Percentiles rank a stretch among this genome's conserved stretches.
phyloP scores from a whole-genome alignment of 2,888 invertebrate species.

The Steromphala cineraria region DNA sequence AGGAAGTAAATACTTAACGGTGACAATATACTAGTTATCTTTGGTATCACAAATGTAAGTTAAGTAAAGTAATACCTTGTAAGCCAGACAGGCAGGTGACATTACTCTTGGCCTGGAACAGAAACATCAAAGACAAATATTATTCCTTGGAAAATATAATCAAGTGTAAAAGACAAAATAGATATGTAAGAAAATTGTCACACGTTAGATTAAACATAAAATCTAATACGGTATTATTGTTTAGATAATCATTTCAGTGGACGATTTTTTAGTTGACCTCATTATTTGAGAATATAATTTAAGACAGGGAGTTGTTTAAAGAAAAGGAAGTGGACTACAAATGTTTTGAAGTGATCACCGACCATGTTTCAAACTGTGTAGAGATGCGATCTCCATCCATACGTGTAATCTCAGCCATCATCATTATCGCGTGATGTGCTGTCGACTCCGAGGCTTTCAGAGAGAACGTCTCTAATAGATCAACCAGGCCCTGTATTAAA shows the following conservation, averaged over 20 bases:
- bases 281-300: too few species aligned
- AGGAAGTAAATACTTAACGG: too few species aligned
- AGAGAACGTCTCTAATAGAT: conserved; percentile 74
- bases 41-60: background rate
- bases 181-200: too few species aligned
- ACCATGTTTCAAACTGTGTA: conserved; percentile 38
- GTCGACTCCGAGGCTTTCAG: conserved; percentile 76
- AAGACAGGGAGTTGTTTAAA: too few species aligned
- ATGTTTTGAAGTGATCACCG: background rate
- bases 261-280: too few species aligned
- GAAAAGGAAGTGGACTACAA: too few species aligned
- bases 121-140: background rate
- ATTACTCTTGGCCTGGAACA: conserved; percentile 14
- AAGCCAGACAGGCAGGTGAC: conserved; percentile 26
- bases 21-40: too few species aligned
- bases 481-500: conserved; percentile 75
- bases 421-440: conserved; percentile 71
- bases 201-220: too few species aligned
- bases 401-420: conserved; percentile 71
- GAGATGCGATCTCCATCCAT: conserved; percentile 45
- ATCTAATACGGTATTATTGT: too few species aligned
- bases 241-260: too few species aligned
- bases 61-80: conserved; percentile 14
- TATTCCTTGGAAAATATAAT: too few species aligned
- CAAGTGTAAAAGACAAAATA: background rate